Percentiles rank a stretch among this genome's conserved stretches.
phyloP scores from a whole-genome alignment of 2,797 vertebrate species.

The Xenentodon cancila region DNA sequence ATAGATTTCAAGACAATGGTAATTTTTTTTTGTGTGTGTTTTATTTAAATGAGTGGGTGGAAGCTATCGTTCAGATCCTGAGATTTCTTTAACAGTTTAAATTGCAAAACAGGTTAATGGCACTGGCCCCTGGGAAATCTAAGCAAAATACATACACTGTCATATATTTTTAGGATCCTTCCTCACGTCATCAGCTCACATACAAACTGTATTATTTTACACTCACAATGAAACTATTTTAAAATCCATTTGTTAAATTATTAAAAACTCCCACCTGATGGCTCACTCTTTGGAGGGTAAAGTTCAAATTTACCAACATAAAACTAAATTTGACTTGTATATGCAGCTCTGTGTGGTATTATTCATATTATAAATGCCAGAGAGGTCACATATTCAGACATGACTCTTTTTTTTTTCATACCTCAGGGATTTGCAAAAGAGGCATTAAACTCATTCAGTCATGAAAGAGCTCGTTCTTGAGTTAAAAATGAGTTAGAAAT shows the following conservation, averaged over 20 bases:
- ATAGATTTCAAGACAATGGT: conserved; percentile 4
- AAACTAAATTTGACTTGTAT: neutral
- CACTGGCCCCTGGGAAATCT: conserved; percentile 14
- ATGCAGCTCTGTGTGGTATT: neutral
- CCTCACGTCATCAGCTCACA: conserved; percentile 4
- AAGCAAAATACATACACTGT: conserved; percentile 7
- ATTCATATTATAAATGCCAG: neutral
- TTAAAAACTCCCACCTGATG: neutral
- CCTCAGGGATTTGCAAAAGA: neutral
- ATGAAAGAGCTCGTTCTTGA: neutral
- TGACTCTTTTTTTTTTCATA: neutral
- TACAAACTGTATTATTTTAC: neutral
- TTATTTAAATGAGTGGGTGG: conserved; percentile 32
- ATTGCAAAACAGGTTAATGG: conserved; percentile 20
- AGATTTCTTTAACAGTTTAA: conserved; percentile 35
- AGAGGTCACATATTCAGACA: neutral
- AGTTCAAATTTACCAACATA: neutral
- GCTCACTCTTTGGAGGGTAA: neutral
- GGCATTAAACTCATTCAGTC: neutral
- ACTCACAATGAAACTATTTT: neutral
- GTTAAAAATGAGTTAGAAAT: neutral
- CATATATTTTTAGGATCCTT: conserved; percentile 7
- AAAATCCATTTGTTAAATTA: neutral
- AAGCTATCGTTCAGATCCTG: conserved; percentile 36
- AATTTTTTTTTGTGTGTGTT: conserved; percentile 6